Conservation (phyloP, 2,113 vertebrate genomes). For the Thinocorus orbignyianus region DNA sequence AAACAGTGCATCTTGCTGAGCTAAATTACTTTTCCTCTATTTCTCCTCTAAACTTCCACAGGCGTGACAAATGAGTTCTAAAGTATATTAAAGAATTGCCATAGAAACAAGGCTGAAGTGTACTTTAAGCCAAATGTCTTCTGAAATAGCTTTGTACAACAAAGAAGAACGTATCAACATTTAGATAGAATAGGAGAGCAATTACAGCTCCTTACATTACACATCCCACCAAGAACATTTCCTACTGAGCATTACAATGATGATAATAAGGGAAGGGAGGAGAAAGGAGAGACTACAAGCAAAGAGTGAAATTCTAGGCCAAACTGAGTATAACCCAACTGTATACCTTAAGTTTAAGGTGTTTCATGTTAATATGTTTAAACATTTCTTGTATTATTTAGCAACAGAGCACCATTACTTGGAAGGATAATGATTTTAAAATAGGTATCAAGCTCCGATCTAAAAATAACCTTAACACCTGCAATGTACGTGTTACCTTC, state of each 20-base stretch:
- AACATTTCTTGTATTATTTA: neutral
- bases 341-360: neutral
- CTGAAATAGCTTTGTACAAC: neutral
- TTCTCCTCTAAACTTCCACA: neutral
- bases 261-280: neutral
- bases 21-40: conserved; percentile 5
- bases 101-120: conserved; percentile 15
- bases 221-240: neutral
- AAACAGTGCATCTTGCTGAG: neutral
- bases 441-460: neutral
- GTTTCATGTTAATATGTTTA: neutral
- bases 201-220: neutral
- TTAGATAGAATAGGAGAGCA: neutral
- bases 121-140: conserved; percentile 1
- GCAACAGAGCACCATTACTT: neutral
- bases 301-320: neutral
- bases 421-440: neutral
- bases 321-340: neutral
- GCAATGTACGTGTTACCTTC: conserved; percentile 79
- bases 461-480: neutral
- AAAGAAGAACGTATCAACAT: neutral
- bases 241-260: neutral
- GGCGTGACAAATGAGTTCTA: neutral
- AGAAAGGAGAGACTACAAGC: neutral
- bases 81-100: neutral